Evolutionary conservation across 2,888 invertebrate species (phyloP), one percentile per base, ranked within the genome.

Genomic region (Yponomeuta sedellus): DNA sequence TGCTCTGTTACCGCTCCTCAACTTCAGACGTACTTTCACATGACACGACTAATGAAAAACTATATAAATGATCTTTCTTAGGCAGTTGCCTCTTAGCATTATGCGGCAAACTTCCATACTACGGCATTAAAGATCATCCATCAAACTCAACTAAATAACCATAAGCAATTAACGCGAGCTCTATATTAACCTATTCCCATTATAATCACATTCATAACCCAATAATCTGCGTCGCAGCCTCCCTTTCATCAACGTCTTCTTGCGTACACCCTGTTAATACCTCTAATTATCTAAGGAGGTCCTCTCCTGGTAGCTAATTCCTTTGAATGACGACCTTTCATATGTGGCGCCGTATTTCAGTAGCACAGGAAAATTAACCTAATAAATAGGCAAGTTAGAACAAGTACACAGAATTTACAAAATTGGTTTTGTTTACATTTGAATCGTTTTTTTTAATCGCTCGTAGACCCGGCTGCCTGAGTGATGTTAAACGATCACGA

Each of bases 191-290:
- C 34, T 62, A 62, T 39, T 40, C 19, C 39, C 40, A 44, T 34
- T 5, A 34, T 22, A 63, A 40, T 44, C 19, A 20, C 44, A 63
- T 63, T 40, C 63, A 40, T 63, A 63, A 63, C 63, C 63, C 63
- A 63, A 63, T 63, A 63, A 63, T 63, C 44, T 20, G 25, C 20
- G 28, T 8, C 44, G 39, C 6, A 63, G 63, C 44, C 63, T 44
- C 63, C 63, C 63, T 63, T 63, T 44, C 63, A 63, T 63, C 63
- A 63, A 20, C 20, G 19, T 62, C 61, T 39, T 61, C 61, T 19
- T 39, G 28, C 34, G 44, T 52, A 52, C 59, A n/a, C 28, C 61
- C 61, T 61, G 28, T 34, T 61, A 61, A 61, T 61, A 61, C 34
- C 61, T 22, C 61, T 28, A 61, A 61, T 61, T 61, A 61, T 34